Conservation (phyloP, 2,113 vertebrate species). For the Gobio gobio region DNA sequence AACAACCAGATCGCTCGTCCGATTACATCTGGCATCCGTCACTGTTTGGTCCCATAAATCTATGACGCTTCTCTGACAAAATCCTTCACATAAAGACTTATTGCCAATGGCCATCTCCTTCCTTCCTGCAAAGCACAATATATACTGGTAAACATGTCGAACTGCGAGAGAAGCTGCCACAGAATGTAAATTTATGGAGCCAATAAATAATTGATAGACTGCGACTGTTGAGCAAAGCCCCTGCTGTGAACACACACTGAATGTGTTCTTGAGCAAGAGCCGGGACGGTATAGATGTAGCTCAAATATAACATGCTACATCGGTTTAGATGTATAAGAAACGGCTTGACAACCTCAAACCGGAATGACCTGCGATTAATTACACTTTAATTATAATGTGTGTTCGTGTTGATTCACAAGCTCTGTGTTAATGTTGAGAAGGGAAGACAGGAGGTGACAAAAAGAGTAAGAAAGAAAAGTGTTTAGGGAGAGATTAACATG, state of each 20-base stretch:
- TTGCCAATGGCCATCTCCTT: conserved; percentile 13
- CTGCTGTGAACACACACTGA: conserved; percentile 45
- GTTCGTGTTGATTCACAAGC: neutral
- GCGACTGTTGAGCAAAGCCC: conserved; percentile 46
- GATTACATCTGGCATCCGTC: conserved; percentile 39
- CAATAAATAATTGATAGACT: conserved; percentile 60
- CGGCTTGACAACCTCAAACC: neutral
- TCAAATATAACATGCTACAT: neutral
- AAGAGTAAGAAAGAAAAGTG: neutral
- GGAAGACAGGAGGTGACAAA: neutral
- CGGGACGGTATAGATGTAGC: conserved; percentile 10
- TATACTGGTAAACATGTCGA: conserved; percentile 41
- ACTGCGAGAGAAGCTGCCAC: conserved; percentile 32
- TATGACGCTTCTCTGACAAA: conserved; percentile 29
- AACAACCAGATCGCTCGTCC: conserved; percentile 33
- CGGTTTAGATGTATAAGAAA: neutral
- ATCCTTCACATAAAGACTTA: conserved; percentile 21
- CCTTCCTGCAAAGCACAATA: conserved; percentile 36
- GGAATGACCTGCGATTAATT: neutral
- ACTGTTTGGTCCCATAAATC: conserved; percentile 14
- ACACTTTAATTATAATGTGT: neutral
- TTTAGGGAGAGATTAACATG: conserved; percentile 67
- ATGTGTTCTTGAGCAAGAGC: conserved; percentile 39
- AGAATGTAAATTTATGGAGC: conserved; percentile 59
- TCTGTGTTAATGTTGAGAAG: neutral